Evolutionary conservation across 2,888 invertebrate species (phyloP), one percentile per base, ranked within the genome.

Genomic region (Thysanoteuthis rhombus): DNA sequence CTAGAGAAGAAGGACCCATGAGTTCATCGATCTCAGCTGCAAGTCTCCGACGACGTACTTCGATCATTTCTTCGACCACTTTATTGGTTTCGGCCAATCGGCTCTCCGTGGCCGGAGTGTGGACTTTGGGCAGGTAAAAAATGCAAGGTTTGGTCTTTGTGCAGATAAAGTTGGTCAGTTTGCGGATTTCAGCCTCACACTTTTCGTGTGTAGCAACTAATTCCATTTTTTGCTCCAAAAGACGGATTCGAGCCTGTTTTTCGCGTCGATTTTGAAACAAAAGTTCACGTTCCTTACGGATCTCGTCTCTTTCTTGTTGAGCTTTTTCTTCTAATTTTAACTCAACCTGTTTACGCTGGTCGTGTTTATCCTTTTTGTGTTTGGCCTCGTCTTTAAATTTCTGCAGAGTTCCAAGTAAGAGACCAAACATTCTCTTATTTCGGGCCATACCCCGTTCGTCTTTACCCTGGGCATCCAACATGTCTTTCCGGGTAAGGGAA

Each of bases 351-450:
- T 98, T 98, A 95, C 98, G 98, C 97, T 98, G 98, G 94, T 98
- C 98, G n/a, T 92, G 42, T 45, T 98, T 98, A 92, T 98, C 98
- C 97, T 99, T 98, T 95, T 98, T 97, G 93, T 98, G 98, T 94
- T 98, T 98, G 97, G 99, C 99, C 96, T 99, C 99, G 96, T 98
- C 98, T 96, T 99, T 98, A 97, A 99, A 99, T 97, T 98, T 99
- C 96, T 99, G 99, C 95, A 99, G 97, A 32, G 99, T 99, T 10
- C 99, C 99, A 93, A 99, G 97, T 91, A 99, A 97, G 39, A 99
- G 98, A 36, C 99, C 99, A 97, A 99, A 99, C 98, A 99, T 99
- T 94, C 99, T 98, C 94, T 98, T 98, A 97, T 99, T 99, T 97
- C 97, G 97, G 38, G 97, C 97, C 95, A 97, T 97, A 91, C 97